Evolutionary conservation across 2,888 invertebrate genomes (phyloP).

Genomic region (Caenorhabditis uteleia): DNA sequence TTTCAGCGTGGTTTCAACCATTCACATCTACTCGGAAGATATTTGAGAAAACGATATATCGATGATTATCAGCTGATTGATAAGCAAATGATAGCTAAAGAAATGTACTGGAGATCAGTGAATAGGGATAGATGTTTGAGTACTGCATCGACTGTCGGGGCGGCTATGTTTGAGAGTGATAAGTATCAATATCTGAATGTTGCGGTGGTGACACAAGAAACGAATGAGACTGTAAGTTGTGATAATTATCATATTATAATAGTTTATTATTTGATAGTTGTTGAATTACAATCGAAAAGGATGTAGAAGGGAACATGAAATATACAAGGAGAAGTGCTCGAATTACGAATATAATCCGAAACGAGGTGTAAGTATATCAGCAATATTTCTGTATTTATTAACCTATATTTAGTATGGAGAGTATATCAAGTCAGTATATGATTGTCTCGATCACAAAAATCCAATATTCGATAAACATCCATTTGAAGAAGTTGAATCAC

Average conservation of each 20-base stretch:
- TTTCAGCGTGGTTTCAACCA: constrained; percentile 33
- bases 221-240: constrained; percentile 5
- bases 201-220: constrained; percentile 15
- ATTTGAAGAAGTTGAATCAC: constrained; percentile 14
- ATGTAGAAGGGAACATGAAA: constrained; percentile 11
- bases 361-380: too few relatives aligned
- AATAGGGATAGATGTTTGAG: constrained; percentile 24
- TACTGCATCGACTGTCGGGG: constrained; percentile 28
- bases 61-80: too few relatives aligned
- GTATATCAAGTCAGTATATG: too few relatives aligned
- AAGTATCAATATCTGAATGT: constrained; percentile 13
- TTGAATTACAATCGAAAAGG: constrained; percentile 9
- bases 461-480: constrained; percentile 7
- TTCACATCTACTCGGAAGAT: constrained; percentile 18
- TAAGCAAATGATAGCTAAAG: constrained; percentile 3
- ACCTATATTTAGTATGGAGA: too few relatives aligned
- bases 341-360: too few relatives aligned
- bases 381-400: too few relatives aligned
- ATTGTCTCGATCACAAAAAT: constrained; percentile 20
- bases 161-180: constrained; percentile 20
- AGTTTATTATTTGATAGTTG: constrained; percentile 25
- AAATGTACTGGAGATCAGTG: constrained; percentile 35
- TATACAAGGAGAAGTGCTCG: constrained; percentile 17
- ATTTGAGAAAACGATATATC: constrained; percentile 16
- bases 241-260: too few relatives aligned